These are phyloP conservation scores for Lasius fuliginosus DNA, from an alignment of 2,888 invertebrate genomes.

Conservation along the genomic window DNA sequence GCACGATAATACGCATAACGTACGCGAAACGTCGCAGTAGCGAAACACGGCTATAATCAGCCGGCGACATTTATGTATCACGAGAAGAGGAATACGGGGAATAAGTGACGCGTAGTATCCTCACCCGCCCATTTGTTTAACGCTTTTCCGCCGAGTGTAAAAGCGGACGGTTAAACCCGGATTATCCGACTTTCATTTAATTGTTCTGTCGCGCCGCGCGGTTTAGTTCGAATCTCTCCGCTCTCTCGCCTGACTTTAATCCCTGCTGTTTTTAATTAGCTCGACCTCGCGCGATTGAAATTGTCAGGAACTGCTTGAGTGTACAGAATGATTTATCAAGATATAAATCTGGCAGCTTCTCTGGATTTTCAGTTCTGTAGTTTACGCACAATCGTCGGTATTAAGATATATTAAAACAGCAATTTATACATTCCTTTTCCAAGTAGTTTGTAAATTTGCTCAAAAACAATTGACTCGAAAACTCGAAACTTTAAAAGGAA, in stretches of 20 bases:
- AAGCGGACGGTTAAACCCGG: constrained; percentile 46
- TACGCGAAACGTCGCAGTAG: constrained; percentile 27
- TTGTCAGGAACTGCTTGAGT: constrained; percentile 28
- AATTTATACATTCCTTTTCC: neutral
- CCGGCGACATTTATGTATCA: neutral
- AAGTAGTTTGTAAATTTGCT: neutral
- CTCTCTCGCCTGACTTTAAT: constrained; percentile 43
- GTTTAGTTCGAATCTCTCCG: constrained; percentile 30
- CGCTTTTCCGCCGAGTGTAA: constrained; percentile 36
- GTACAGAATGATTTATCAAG: neutral
- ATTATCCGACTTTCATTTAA: constrained; percentile 52
- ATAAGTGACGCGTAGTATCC: constrained; percentile 29
- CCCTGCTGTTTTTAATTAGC: constrained; percentile 57
- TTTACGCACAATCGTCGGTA: neutral
- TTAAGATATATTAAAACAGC: neutral
- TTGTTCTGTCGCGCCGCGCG: constrained; percentile 45
- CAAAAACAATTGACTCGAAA: constrained; percentile 19
- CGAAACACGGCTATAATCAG: constrained; percentile 31
- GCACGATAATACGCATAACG: constrained; percentile 29
- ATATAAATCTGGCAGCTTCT: neutral
- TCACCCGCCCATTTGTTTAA: constrained; percentile 37
- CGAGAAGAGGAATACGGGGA: neutral
- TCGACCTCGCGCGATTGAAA: constrained; percentile 20
- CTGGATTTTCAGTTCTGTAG: neutral
- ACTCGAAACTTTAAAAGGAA: neutral